These are phyloP conservation scores for Pectinophora gossypiella DNA, from an alignment of 1,140 invertebrate genomes.

Conservation along the genomic window DNA sequence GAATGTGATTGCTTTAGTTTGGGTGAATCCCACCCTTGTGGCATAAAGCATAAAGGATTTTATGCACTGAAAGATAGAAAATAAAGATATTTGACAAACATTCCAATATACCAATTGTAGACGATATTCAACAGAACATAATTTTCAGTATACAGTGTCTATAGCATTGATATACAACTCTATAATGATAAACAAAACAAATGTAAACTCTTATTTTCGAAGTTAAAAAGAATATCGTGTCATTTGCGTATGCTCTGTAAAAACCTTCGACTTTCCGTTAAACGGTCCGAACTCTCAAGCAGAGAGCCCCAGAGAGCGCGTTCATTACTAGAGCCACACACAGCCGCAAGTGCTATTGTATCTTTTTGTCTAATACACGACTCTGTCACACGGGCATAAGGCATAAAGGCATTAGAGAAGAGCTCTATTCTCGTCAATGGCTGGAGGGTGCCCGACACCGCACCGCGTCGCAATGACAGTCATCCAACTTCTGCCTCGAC, in stretches of 20 bases:
- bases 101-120: no score
- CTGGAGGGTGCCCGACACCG: constrained; percentile 19
- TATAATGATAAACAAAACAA: no score
- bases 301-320: constrained; percentile 11
- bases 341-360: neutral
- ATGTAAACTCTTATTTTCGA: no score
- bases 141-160: no score
- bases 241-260: no score
- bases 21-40: constrained; percentile 16
- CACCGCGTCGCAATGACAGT: constrained; percentile 21
- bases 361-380: neutral
- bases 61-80: no score
- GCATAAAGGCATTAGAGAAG: neutral
- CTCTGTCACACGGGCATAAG: neutral
- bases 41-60: no score
- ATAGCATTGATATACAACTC: no score
- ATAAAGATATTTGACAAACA: no score
- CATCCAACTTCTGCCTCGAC: constrained; percentile 36
- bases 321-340: constrained; percentile 25
- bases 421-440: constrained; percentile 21
- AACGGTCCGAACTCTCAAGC: neutral
- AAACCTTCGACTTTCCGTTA: neutral
- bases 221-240: no score
- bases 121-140: no score
- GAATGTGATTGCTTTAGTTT: constrained; percentile 31